These are phyloP conservation scores for human (Homo sapiens) DNA, from an alignment of 2,113 vertebrate species.

Conservation along the genomic window GRCh38 chr2:127151501-127152000, in stretches of 20 bases:
- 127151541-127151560: background rate
- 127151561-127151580: too few relatives aligned
- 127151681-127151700: background rate
- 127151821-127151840: background rate
- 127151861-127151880: background rate
- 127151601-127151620: background rate
- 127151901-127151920: too few relatives aligned
- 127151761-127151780: background rate
- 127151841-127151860: background rate
- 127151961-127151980: too few relatives aligned
- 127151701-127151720: too few relatives aligned
- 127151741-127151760: background rate
- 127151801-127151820: background rate
- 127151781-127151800: background rate
- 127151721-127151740: background rate
- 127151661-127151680: background rate
- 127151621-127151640: background rate
- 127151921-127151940: too few relatives aligned
- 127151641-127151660: background rate
- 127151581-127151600: background rate
- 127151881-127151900: background rate
- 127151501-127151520: background rate
- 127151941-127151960: too few relatives aligned
- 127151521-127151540: background rate
- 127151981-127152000: too few relatives aligned